These are phyloP conservation scores for Smutsia gigantea DNA, from an alignment of 2,797 vertebrate genomes.

Conservation along the genomic window DNA sequence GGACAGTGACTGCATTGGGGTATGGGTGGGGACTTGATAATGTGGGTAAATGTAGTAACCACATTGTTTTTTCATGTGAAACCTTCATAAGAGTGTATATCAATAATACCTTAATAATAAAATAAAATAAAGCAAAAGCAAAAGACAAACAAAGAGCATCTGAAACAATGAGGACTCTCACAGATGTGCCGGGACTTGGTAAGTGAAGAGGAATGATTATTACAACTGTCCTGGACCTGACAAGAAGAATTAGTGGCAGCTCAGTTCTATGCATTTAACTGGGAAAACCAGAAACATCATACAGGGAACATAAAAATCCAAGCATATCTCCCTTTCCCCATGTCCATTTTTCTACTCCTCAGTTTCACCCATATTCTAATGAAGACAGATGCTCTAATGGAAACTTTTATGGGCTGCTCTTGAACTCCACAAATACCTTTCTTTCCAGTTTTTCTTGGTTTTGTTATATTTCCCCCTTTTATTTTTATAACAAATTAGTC, in stretches of 20 bases:
- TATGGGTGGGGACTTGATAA: too few relatives aligned
- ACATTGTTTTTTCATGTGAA: too few relatives aligned
- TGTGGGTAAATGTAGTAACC: too few relatives aligned
- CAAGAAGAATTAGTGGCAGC: background rate
- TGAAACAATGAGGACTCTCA: background rate
- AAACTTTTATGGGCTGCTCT: background rate
- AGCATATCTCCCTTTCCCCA: background rate
- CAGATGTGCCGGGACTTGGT: background rate
- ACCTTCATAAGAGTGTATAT: too few relatives aligned
- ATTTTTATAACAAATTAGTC: background rate
- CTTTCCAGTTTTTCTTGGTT: background rate
- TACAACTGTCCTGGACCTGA: background rate
- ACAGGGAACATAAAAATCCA: background rate
- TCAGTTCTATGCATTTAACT: background rate
- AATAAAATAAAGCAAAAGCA: background rate
- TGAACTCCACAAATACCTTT: background rate
- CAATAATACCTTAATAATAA: too few relatives aligned
- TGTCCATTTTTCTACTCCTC: background rate
- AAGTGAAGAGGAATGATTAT: background rate
- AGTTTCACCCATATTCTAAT: background rate
- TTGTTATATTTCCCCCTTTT: background rate
- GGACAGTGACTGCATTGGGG: too few relatives aligned
- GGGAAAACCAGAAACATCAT: background rate
- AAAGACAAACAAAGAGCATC: background rate
- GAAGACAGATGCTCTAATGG: background rate